Evolutionary conservation across 2,888 invertebrate species (phyloP).

Genomic region (Catonia carolina): DNA sequence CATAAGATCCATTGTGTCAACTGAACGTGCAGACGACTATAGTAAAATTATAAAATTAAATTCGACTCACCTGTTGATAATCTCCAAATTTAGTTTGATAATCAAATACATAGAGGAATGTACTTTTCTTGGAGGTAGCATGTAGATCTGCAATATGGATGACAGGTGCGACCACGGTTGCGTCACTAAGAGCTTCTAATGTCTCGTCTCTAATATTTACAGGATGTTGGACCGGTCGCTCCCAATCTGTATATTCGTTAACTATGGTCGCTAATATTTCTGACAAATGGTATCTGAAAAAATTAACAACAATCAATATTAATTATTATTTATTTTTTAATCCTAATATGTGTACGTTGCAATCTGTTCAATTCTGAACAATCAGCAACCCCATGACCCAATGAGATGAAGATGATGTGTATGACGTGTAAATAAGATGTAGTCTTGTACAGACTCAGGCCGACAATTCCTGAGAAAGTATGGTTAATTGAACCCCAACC

Average conservation of each 20-base stretch:
- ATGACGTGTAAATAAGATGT: no score
- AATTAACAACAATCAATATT: background rate
- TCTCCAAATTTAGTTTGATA: slow-evolving; percentile 85
- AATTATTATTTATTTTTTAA: background rate
- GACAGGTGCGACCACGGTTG: slow-evolving; percentile 86
- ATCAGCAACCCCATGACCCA: no score
- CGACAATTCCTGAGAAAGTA: no score
- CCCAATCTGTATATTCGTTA: slow-evolving; percentile 98
- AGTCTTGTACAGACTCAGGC: no score
- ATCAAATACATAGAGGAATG: slow-evolving; percentile 85
- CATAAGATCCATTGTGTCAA: no score
- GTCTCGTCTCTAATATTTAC: slow-evolving; percentile 86
- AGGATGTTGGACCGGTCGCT: slow-evolving; percentile 81
- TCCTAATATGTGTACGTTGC: no score
- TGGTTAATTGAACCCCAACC: no score
- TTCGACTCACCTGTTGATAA: slow-evolving; percentile 74
- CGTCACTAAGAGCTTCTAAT: slow-evolving; percentile 79
- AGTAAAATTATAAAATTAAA: no score
- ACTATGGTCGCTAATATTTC: slow-evolving; percentile 69
- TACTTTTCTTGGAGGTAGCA: slow-evolving; percentile 45
- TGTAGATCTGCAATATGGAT: slow-evolving; percentile 74
- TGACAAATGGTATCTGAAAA: slow-evolving; percentile 52
- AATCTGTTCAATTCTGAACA: no score
- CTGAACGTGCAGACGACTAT: no score
- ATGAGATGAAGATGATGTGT: no score